These are phyloP conservation scores for Adelphocoris suturalis DNA, from an alignment of 2,888 invertebrate species.

Conservation along the genomic window DNA sequence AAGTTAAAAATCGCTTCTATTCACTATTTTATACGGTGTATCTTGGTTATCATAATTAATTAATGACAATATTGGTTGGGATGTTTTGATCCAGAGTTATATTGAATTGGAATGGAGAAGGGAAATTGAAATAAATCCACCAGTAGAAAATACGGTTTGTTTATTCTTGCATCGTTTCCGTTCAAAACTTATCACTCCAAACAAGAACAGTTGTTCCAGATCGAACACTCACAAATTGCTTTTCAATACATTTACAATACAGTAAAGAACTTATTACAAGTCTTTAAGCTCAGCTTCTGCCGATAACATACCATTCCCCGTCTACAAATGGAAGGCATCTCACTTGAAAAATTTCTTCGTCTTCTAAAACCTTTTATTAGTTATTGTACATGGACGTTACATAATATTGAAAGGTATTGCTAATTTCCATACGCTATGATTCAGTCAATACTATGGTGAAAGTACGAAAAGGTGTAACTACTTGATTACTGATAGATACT, in stretches of 20 bases:
- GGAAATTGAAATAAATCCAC: neutral
- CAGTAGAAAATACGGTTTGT: constrained; percentile 26
- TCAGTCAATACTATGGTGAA: constrained; percentile 45
- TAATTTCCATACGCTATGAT: constrained; percentile 46
- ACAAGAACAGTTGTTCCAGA: constrained; percentile 1
- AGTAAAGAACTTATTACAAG: neutral
- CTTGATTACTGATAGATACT: constrained; percentile 22
- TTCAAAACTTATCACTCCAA: constrained; percentile 38
- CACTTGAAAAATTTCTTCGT: constrained; percentile 7
- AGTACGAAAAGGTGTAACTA: constrained; percentile 39
- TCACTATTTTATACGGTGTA: too few species aligned
- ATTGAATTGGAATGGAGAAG: too few species aligned
- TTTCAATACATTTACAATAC: constrained; percentile 21
- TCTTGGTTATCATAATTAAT: too few species aligned
- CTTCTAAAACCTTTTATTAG: neutral
- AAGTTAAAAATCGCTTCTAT: too few species aligned
- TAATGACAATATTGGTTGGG: too few species aligned
- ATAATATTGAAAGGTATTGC: constrained; percentile 53
- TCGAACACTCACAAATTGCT: neutral
- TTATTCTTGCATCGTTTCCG: constrained; percentile 33
- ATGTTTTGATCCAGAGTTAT: too few species aligned
- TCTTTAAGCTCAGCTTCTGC: neutral
- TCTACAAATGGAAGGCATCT: constrained; percentile 37
- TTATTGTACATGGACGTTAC: constrained; percentile 54
- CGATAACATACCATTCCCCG: neutral